These are phyloP conservation scores for Cataglyphis albicans DNA, from an alignment of 2,888 invertebrate genomes.

Conservation along the genomic window DNA sequence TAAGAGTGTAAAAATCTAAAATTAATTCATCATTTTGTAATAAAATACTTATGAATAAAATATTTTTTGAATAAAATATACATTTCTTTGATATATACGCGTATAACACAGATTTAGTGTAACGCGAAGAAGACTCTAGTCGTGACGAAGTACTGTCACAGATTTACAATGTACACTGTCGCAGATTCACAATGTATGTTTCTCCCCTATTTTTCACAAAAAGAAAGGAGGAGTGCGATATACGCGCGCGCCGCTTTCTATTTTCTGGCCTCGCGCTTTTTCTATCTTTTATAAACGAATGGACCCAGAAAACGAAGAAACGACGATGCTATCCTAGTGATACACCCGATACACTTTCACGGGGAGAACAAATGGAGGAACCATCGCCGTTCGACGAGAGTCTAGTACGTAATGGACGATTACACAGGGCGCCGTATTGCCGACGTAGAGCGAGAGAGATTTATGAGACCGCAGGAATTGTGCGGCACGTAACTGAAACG, in stretches of 20 bases:
- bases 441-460: constrained; percentile 67
- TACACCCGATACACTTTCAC: constrained; percentile 63
- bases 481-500: constrained; percentile 68
- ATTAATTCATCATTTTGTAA: neutral
- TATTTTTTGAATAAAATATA: neutral
- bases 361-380: constrained; percentile 64
- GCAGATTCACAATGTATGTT: constrained; percentile 23
- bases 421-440: constrained; percentile 68
- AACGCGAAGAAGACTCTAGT: constrained; percentile 10
- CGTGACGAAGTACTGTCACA: constrained; percentile 49
- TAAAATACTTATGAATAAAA: neutral
- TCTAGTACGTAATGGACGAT: constrained; percentile 75
- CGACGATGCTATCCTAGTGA: constrained; percentile 37
- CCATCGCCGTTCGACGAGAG: constrained; percentile 68
- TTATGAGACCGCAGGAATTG: constrained; percentile 77
- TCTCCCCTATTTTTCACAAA: constrained; percentile 6
- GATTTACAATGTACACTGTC: constrained; percentile 41
- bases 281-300: constrained; percentile 34
- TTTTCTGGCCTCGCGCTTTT: neutral
- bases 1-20: neutral
- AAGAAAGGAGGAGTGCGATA: constrained; percentile 20
- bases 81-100: constrained; percentile 1
- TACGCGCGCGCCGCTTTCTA: neutral
- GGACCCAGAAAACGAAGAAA: constrained; percentile 57
- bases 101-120: neutral